Evolutionary conservation across 2,113 vertebrate species (phyloP).

Genomic region (Potamarius usumacintae): DNA sequence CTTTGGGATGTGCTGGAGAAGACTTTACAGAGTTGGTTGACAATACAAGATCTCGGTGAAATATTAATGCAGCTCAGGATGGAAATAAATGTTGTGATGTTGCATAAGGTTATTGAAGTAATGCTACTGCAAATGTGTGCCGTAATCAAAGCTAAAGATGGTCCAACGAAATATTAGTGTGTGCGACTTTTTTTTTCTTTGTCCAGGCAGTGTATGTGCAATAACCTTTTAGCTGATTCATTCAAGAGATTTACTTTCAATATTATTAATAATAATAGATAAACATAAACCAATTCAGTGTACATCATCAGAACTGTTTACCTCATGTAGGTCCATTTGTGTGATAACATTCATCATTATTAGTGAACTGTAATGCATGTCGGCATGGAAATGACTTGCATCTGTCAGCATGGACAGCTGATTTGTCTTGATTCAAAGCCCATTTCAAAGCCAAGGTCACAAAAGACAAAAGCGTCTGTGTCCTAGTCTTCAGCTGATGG

Average conservation of each 20-base stretch:
- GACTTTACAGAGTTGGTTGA: too few relatives aligned
- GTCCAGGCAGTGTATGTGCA: too few relatives aligned
- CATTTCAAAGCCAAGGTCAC: conserved; percentile 34
- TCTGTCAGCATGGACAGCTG: conserved; percentile 57
- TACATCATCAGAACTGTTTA: conserved; percentile 23
- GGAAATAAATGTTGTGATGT: too few relatives aligned
- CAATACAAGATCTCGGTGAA: too few relatives aligned
- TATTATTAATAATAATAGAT: neutral
- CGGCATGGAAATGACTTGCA: conserved; percentile 55
- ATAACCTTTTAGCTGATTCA: neutral
- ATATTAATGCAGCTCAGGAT: too few relatives aligned
- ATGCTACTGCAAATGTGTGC: too few relatives aligned
- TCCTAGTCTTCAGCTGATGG: conserved; percentile 47
- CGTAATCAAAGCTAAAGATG: too few relatives aligned
- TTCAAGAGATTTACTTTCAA: neutral
- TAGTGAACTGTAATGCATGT: conserved; percentile 50
- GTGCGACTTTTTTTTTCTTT: too few relatives aligned
- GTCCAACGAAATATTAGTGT: too few relatives aligned
- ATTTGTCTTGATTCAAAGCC: conserved; percentile 61
- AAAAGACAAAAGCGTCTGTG: conserved; percentile 35
- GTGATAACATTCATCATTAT: conserved; percentile 61
- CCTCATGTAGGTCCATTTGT: conserved; percentile 42
- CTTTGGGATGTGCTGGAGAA: too few relatives aligned
- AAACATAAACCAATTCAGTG: neutral
- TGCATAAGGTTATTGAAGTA: too few relatives aligned